phyloP scores from a whole-genome alignment of 2,888 invertebrate species.

The Dynastes tityus region DNA sequence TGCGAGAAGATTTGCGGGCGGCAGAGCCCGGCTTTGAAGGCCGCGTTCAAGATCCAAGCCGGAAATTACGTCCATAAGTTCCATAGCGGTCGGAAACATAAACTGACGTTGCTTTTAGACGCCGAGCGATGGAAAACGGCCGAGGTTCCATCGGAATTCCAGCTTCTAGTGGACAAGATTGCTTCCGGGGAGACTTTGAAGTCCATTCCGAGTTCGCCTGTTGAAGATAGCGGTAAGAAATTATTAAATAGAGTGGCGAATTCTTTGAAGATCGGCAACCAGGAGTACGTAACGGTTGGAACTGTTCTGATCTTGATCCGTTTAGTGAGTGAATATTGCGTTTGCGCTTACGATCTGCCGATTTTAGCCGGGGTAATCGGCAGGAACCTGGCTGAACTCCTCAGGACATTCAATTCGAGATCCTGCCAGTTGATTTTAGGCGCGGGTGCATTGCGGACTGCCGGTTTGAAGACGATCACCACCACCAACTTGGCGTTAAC shows the following conservation, averaged over 20 bases:
- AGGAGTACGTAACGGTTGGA: slow-evolving; percentile 84
- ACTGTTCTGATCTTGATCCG: slow-evolving; percentile 91
- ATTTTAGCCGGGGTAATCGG: slow-evolving; percentile 86
- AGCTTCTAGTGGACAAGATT: slow-evolving; percentile 83
- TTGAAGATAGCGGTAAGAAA: slow-evolving; percentile 59
- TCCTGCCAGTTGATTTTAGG: slow-evolving; percentile 96
- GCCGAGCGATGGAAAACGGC: slow-evolving; percentile 95
- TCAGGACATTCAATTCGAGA: slow-evolving; percentile 89
- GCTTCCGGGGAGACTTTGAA: slow-evolving; percentile 69
- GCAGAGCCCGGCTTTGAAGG: slow-evolving; percentile 84
- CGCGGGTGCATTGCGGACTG: slow-evolving; percentile 95
- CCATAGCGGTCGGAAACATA: slow-evolving; percentile 90
- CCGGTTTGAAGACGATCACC: slow-evolving; percentile 94
- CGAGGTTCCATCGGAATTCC: slow-evolving; percentile 92
- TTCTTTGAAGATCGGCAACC: slow-evolving; percentile 63
- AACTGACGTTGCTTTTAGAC: slow-evolving; percentile 88
- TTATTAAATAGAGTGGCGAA: slow-evolving; percentile 59
- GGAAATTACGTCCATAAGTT: slow-evolving; percentile 93
- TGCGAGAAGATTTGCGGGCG: slow-evolving; percentile 85
- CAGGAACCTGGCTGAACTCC: slow-evolving; percentile 88
- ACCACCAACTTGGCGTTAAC: slow-evolving; percentile 93
- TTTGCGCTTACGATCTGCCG: slow-evolving; percentile 84
- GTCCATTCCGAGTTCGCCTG: slow-evolving; percentile 65
- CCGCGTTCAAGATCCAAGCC: slow-evolving; percentile 90
- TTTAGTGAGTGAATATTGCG: slow-evolving; percentile 94